Evolutionary conservation across 1,140 invertebrate species (phyloP).

Genomic region (Meloidogyne hapla): DNA sequence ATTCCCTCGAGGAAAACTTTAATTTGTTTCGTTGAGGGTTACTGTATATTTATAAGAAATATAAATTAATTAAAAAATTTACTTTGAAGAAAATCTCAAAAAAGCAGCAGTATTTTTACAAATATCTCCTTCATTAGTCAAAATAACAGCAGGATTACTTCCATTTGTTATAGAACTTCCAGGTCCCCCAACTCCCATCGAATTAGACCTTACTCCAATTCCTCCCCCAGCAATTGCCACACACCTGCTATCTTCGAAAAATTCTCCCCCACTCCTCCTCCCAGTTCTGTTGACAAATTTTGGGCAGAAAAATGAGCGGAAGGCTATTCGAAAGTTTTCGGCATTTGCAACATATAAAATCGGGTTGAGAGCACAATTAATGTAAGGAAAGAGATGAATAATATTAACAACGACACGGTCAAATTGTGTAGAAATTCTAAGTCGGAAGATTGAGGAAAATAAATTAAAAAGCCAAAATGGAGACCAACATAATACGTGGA

Average conservation of each 20-base stretch:
- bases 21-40: no score
- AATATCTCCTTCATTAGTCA: neutral
- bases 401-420: conserved; percentile 62
- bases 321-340: conserved; percentile 62
- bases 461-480: conserved; percentile 64
- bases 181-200: conserved; percentile 11
- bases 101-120: conserved; percentile 1
- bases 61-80: neutral
- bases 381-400: conserved; percentile 63
- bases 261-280: neutral
- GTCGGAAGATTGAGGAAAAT: conserved; percentile 59
- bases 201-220: neutral
- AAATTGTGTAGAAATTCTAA: conserved; percentile 60
- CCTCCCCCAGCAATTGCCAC: neutral
- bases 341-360: conserved; percentile 58
- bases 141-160: neutral
- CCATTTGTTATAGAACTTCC: conserved; percentile 3
- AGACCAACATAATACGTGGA: conserved; percentile 63
- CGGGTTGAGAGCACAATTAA: conserved; percentile 64
- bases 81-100: conserved; percentile 14
- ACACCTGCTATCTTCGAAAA: conserved; percentile 11
- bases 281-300: conserved; percentile 5
- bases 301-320: conserved; percentile 53
- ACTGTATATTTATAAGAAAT: no score
- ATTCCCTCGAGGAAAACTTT: no score